These are phyloP conservation scores for Drymodes brunneopygia DNA, from an alignment of 2,113 vertebrate genomes.

Conservation along the genomic window DNA sequence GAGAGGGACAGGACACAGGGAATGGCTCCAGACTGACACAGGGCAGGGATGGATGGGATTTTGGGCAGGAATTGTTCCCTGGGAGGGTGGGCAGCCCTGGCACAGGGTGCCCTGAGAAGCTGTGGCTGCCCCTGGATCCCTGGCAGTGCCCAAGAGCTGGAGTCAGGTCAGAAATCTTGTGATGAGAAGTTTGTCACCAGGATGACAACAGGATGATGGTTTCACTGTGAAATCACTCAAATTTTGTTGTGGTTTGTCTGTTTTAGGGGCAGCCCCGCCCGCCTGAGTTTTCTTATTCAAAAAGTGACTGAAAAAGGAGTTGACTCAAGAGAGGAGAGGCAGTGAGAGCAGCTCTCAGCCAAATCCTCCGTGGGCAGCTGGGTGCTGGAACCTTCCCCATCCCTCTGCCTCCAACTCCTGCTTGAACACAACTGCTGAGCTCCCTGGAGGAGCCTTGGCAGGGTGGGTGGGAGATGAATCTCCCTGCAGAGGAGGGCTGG, in stretches of 20 bases:
- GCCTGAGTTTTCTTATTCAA: neutral
- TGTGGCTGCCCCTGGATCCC: neutral
- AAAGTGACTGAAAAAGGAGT: neutral
- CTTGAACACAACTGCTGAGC: neutral
- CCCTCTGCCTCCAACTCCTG: neutral
- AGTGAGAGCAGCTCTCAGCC: rapidly evolving
- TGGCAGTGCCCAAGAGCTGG: neutral
- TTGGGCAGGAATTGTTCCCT: neutral
- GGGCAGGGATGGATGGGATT: neutral
- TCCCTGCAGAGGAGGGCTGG: neutral
- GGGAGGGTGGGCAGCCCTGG: neutral
- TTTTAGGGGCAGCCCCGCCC: neutral
- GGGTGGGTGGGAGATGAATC: neutral
- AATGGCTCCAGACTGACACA: neutral
- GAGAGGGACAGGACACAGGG: neutral
- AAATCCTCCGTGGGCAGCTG: neutral
- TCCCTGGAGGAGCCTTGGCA: neutral
- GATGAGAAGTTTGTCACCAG: neutral
- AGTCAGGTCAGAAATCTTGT: neutral
- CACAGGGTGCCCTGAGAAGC: neutral
- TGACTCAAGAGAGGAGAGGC: neutral
- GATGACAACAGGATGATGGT: neutral
- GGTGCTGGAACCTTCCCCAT: neutral
- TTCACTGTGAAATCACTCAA: neutral
- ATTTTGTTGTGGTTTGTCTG: neutral